Evolutionary conservation across 64 coral and sea anemone species (phyloP).

Genomic region (Dendrophyllia cribrosa): DNA sequence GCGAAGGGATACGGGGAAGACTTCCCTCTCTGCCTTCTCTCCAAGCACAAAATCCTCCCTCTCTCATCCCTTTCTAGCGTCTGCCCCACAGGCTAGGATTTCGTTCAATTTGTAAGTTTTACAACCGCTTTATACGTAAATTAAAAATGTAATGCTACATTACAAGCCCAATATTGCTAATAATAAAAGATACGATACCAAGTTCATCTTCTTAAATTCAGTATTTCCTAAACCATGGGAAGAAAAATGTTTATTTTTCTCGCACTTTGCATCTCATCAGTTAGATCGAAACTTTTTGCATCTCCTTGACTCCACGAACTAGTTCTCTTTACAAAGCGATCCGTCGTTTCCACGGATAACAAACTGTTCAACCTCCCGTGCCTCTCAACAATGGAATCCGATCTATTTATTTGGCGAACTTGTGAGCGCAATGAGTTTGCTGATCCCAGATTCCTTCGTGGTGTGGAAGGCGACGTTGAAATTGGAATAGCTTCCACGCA

Average conservation of each 20-base stretch:
- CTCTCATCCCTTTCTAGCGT: no score
- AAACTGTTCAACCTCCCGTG: neutral
- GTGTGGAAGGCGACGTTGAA: neutral
- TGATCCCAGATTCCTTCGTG: neutral
- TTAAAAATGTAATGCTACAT: no score
- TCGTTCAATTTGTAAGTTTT: no score
- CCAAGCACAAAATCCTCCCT: no score
- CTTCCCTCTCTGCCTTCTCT: no score
- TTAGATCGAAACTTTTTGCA: neutral
- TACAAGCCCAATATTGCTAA: no score
- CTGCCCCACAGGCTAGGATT: no score
- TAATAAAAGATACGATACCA: no score
- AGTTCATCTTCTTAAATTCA: no score
- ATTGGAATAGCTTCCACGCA: neutral
- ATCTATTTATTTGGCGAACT: neutral
- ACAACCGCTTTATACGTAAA: no score
- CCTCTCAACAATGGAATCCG: neutral
- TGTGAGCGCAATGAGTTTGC: neutral
- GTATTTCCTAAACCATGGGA: neutral
- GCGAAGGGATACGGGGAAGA: no score
- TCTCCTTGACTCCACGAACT: slow-evolving; percentile 6
- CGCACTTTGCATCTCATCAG: neutral
- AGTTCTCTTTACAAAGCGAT: neutral
- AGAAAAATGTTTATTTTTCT: slow-evolving; percentile 27
- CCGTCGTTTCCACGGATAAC: neutral